Percentiles rank a stretch among this genome's conserved stretches.
Evolutionary conservation across 2,888 invertebrate species (phyloP).

Genomic region (Mesodorylaimus sp.): DNA sequence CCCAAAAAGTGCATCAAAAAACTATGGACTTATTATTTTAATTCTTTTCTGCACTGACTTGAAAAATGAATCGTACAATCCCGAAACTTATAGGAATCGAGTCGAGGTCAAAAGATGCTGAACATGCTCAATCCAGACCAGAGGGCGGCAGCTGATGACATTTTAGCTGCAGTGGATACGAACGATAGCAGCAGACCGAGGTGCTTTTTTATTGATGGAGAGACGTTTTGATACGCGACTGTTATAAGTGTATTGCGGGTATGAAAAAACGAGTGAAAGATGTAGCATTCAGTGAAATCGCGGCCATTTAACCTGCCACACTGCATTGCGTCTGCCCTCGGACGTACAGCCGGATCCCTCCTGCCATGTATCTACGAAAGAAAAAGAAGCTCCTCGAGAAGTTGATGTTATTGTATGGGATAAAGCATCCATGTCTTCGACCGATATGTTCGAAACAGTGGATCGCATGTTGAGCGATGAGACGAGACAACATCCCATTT

Average conservation of each 20-base stretch:
- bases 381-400: background rate
- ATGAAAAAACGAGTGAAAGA: constrained; percentile 27
- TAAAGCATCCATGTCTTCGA: constrained; percentile 14
- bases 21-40: too few species aligned
- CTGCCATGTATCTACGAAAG: background rate
- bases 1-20: too few species aligned
- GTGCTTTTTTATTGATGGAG: constrained; percentile 30
- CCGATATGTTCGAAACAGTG: constrained; percentile 11
- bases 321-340: too few species aligned
- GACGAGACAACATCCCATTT: constrained; percentile 1
- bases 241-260: constrained; percentile 28
- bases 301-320: constrained; percentile 34
- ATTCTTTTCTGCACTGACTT: too few species aligned
- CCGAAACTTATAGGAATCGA: too few species aligned
- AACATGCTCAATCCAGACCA: too few species aligned
- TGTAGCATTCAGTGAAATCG: constrained; percentile 34
- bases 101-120: too few species aligned
- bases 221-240: constrained; percentile 31
- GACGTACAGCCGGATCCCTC: background rate
- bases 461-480: constrained; percentile 7
- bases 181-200: too few species aligned
- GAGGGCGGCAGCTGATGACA: too few species aligned
- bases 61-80: too few species aligned
- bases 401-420: constrained; percentile 13
- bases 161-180: too few species aligned